Conservation (phyloP, 92 coral and sea anemone species). For the Metridium senile region DNA sequence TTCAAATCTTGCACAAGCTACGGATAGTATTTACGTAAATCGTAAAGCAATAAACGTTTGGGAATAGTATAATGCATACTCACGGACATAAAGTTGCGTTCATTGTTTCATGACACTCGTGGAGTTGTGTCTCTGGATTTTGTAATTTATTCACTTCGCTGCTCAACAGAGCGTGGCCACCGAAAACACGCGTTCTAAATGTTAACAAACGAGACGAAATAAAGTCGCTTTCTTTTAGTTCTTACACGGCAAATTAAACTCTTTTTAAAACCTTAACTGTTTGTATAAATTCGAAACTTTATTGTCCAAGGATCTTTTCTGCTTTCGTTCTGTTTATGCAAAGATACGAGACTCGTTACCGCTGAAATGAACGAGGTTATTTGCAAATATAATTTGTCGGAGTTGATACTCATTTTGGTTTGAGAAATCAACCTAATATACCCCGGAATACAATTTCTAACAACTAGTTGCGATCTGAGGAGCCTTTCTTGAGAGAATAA, state of each 20-base stretch:
- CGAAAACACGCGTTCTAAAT: slow-evolving; percentile 98
- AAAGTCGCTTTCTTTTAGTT: background rate
- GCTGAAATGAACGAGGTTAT: slow-evolving; percentile 45
- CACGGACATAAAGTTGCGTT: background rate
- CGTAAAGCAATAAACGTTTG: background rate
- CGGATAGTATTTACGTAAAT: background rate
- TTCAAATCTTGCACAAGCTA: background rate
- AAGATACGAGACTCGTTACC: background rate
- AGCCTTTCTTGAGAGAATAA: background rate
- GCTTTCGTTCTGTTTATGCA: slow-evolving; percentile 10
- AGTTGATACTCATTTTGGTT: slow-evolving; percentile 9
- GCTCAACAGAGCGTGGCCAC: slow-evolving; percentile 87
- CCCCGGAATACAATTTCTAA: background rate
- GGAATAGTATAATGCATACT: background rate
- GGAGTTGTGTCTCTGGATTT: slow-evolving; percentile 32
- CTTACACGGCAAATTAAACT: background rate
- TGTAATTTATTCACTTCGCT: slow-evolving; percentile 76
- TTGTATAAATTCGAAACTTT: background rate
- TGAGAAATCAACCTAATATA: background rate
- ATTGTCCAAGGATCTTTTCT: background rate
- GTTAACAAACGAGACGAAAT: slow-evolving; percentile 38
- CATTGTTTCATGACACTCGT: slow-evolving; percentile 35
- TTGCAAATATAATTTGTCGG: slow-evolving; percentile 45
- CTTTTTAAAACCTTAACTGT: background rate
- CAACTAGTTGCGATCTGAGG: background rate